Conservation (phyloP, 1,140 invertebrate genomes). For the Leptestheria dahalacensis region DNA sequence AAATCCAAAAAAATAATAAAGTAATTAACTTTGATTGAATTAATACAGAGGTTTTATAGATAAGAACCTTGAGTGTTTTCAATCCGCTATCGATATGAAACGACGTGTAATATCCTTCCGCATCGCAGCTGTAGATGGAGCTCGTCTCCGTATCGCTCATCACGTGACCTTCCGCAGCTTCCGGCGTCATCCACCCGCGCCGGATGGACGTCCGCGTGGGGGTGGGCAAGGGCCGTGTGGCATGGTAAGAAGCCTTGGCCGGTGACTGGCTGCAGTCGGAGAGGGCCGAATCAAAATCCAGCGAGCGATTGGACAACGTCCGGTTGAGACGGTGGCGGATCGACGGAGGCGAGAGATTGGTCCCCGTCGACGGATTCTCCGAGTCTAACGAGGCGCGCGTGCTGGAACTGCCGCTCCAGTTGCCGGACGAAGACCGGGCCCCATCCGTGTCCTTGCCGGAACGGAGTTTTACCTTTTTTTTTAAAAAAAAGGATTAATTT, state of each 20-base stretch:
- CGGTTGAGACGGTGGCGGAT: slow-evolving; percentile 7
- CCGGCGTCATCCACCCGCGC: slow-evolving; percentile 40
- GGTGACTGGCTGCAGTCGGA: slow-evolving; percentile 16
- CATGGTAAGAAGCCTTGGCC: slow-evolving; percentile 1
- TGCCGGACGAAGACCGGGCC: slow-evolving; percentile 73
- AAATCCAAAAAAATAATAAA: not conserved
- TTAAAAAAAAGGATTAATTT: no score
- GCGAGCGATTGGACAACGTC: slow-evolving; percentile 4
- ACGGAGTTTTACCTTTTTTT: slow-evolving; percentile 43
- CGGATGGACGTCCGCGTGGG: slow-evolving; percentile 51
- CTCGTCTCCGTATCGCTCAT: slow-evolving; percentile 76
- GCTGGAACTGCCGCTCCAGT: slow-evolving; percentile 67
- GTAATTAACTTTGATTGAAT: not conserved
- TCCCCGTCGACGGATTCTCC: slow-evolving; percentile 43
- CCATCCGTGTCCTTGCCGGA: slow-evolving; percentile 46
- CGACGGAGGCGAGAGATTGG: slow-evolving; percentile 22
- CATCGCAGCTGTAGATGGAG: slow-evolving; percentile 87
- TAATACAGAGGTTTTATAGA: not conserved
- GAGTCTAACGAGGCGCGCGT: slow-evolving; percentile 47
- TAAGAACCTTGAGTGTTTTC: slow-evolving; percentile 31
- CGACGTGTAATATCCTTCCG: slow-evolving; percentile 92
- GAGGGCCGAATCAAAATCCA: slow-evolving; percentile 20
- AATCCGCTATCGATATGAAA: slow-evolving; percentile 91
- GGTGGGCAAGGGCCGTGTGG: slow-evolving; percentile 20
- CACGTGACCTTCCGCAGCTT: slow-evolving; percentile 48